Base-by-base conservation (phyloP, 2,797 vertebrate species). In the Microhierax caerulescens region DNA sequence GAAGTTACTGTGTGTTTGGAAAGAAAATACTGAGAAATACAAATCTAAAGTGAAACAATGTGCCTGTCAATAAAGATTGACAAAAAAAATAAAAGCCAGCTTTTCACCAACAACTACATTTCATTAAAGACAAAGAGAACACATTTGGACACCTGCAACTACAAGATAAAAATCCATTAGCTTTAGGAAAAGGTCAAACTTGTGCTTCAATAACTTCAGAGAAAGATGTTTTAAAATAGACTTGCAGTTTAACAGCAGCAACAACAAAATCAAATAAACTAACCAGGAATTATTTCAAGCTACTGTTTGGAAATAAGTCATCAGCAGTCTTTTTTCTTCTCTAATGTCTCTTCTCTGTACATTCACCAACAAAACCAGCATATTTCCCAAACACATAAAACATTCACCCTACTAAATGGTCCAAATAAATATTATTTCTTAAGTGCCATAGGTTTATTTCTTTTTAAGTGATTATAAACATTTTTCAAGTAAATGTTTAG, bases 11-110 rank as follows among this genome's bases (percentile, higher is more conserved):
- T 59, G 32, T 2, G 4, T 17, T 92, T 88, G 28, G 68, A 85
- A 93, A 88, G n/a, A 88, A 89, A 93, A 83, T 25, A 80, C 36
- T 25, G 36, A 92, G 53, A 84, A 95, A 92, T 88, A 36, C 67
- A 90, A 69, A 85, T 64, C 24, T 83, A 16, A 80, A 91, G 27
- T 47, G 70, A 92, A 93, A 80, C 30, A 75, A 68, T 45, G 34
- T 68, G 7, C 19, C 39, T 85, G 22, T 85, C 70, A 88, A 72
- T 85, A 39, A 39, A 39, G 37, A 39, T 39, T 13, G 37, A 39
- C 37, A 39, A 39, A 39, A 39, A 39, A 39, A 12, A 39, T 39
- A 43, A 83, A 22, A 89, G 15, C 5, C 19, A 84, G n/a, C 3
- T 85, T 77, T 67, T 81, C 50, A 87, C 32, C 54, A 80, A 48